Evolutionary conservation across 2,888 invertebrate genomes (phyloP), one percentile per base, ranked within the genome.

Genomic region (Machimus atricapillus): DNA sequence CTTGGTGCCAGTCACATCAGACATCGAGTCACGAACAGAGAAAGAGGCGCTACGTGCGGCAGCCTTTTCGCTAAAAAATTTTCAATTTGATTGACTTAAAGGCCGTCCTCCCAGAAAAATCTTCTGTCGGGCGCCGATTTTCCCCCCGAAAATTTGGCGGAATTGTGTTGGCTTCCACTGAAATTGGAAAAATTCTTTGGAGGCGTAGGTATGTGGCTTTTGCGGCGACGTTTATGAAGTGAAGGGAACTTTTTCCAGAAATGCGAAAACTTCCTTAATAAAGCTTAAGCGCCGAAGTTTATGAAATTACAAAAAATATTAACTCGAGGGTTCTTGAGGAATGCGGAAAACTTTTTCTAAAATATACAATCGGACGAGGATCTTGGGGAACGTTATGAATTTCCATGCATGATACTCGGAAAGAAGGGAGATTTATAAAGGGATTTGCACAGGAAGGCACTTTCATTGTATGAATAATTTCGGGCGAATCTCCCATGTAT

Each of bases 1-100:
- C n/a, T 73, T 23, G 23, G 19, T 66, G 66, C 83, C 66, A 83
- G 83, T 14, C 16, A 31, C 14, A 82, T 83, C 83, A 66, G 83
- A n/a, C 83, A 83, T 7, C 37, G 34, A 83, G 83, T 83, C 83
- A 83, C 83, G 83, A 73, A 83, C 37, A 66, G 66, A 37, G n/a
- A 6, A 83, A 23, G n/a, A 12, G 40, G 19, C 19, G 40, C 40
- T 73, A 58, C 31, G 31, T 66, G 58, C 23, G 83, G 16, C 14
- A 37, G 52, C 37, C 52, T 73, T 43, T 46, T 79, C 12, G 66
- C 23, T 66, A 7, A 43, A 73, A 34, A 66, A 46, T 34, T 82
- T 83, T 83, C 31, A 83, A 83, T 73, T 83, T 83, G 83, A 66
- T 83, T 83, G 73, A 73, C 83, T 83, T 83, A 23, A 58, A 66